Percentiles rank a stretch among this genome's conserved stretches.
Evolutionary conservation across 1,140 invertebrate species (phyloP).

Genomic region (Harlomillsia oculata): DNA sequence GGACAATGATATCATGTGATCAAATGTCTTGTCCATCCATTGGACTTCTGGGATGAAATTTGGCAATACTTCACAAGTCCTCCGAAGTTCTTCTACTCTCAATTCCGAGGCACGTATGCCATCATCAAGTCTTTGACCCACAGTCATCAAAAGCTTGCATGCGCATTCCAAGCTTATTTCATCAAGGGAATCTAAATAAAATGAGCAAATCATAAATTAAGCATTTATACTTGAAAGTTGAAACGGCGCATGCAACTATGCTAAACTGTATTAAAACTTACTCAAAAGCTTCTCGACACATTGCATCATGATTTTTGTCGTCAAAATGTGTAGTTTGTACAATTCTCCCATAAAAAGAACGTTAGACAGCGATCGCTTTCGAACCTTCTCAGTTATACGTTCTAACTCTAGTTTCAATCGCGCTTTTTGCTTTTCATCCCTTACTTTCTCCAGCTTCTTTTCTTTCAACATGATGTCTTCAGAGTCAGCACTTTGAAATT

Average conservation of each 20-base stretch:
- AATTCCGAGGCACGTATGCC: slow-evolving; percentile 39
- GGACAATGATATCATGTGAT: slow-evolving; percentile 12
- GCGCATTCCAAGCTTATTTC: slow-evolving; percentile 89
- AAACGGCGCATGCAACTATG: background rate
- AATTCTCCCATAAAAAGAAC: slow-evolving; percentile 73
- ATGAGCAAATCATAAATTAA: too few species aligned
- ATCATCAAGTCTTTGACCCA: slow-evolving; percentile 76
- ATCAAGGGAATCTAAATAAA: slow-evolving; percentile 46
- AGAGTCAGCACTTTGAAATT: slow-evolving; percentile 69
- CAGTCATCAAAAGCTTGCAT: slow-evolving; percentile 79
- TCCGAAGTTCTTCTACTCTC: slow-evolving; percentile 11
- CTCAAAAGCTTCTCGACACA: slow-evolving; percentile 72
- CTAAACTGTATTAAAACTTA: too few species aligned
- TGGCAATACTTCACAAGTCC: slow-evolving; percentile 19
- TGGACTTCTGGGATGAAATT: slow-evolving; percentile 29
- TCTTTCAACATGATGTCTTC: slow-evolving; percentile 48
- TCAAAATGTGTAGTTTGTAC: slow-evolving; percentile 85
- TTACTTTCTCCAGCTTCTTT: slow-evolving; percentile 53
- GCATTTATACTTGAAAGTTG: background rate
- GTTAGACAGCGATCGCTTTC: slow-evolving; percentile 25
- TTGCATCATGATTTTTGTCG: slow-evolving; percentile 73
- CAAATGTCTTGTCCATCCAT: slow-evolving; percentile 36
- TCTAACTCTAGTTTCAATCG: slow-evolving; percentile 33
- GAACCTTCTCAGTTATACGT: slow-evolving; percentile 22
- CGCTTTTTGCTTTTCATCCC: slow-evolving; percentile 43